These are phyloP conservation scores for Cyclophora albipunctata DNA, from an alignment of 2,888 invertebrate species.

Conservation along the genomic window DNA sequence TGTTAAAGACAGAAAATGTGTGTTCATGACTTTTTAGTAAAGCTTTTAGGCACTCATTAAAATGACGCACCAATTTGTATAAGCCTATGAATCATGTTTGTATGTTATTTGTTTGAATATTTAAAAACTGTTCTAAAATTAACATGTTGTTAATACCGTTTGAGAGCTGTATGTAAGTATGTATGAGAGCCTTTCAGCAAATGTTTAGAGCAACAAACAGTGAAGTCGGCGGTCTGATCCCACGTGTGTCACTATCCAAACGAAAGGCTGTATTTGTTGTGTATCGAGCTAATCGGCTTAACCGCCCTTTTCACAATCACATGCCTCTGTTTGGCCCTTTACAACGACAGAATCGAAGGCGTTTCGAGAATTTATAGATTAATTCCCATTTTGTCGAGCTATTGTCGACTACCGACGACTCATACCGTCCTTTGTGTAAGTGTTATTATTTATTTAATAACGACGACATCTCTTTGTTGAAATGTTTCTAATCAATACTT, in stretches of 20 bases:
- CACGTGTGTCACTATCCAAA: conserved; percentile 44
- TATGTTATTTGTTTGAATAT: too few relatives aligned
- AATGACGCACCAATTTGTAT: too few relatives aligned
- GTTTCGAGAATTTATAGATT: conserved; percentile 69
- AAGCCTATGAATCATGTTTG: too few relatives aligned
- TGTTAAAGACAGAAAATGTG: too few relatives aligned
- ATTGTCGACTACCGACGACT: conserved; percentile 63
- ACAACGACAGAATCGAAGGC: conserved; percentile 53
- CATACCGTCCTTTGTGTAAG: conserved; percentile 39
- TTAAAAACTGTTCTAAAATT: too few relatives aligned
- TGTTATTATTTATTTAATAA: conserved; percentile 72
- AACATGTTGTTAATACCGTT: too few relatives aligned
- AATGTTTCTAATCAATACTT: conserved; percentile 46
- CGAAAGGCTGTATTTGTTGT: conserved; percentile 60
- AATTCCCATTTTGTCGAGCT: conserved; percentile 69
- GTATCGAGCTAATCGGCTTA: conserved; percentile 70
- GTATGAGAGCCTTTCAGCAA: too few relatives aligned
- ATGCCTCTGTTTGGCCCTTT: conserved; percentile 45
- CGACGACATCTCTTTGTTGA: conserved; percentile 54
- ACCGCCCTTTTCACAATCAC: conserved; percentile 41
- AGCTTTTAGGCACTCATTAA: too few relatives aligned
- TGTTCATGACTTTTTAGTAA: too few relatives aligned
- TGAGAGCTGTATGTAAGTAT: too few relatives aligned
- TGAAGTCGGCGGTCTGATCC: conserved; percentile 20
- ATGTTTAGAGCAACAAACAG: conserved; percentile 39